Conservation (phyloP, 2,888 invertebrate genomes). For the Caenorhabditis uteleia region DNA sequence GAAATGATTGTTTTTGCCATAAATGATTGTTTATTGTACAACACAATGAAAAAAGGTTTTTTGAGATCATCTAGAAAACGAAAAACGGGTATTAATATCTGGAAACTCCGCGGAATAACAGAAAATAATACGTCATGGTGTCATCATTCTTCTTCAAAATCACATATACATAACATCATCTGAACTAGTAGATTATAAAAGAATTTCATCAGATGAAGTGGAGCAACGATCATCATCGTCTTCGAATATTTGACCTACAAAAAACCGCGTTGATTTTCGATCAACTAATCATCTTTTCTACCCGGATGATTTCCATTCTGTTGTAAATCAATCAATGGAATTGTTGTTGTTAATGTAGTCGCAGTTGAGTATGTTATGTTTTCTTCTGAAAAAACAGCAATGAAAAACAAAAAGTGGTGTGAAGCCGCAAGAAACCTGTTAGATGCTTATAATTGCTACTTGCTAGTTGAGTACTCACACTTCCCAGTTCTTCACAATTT, state of each 20-base stretch:
- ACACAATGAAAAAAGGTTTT: too few species aligned
- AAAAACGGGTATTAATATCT: too few species aligned
- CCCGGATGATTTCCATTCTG: constrained; percentile 44
- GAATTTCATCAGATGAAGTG: constrained; percentile 51
- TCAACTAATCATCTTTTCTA: constrained; percentile 5
- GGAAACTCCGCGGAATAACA: too few species aligned
- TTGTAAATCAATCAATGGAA: constrained; percentile 56
- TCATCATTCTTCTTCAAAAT: too few species aligned
- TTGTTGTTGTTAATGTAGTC: constrained; percentile 54
- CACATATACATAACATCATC: too few species aligned
- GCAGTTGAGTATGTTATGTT: constrained; percentile 48
- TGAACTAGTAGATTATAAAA: too few species aligned
- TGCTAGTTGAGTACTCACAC: constrained; percentile 23
- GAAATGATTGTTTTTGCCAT: too few species aligned
- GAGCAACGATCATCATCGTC: constrained; percentile 38
- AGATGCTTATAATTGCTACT: constrained; percentile 13
- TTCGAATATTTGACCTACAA: constrained; percentile 47
- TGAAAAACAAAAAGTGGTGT: not conserved
- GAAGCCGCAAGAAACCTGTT: constrained; percentile 13
- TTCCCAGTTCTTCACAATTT: constrained; percentile 13
- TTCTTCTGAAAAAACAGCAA: constrained; percentile 30
- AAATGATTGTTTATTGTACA: too few species aligned
- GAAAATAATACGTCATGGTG: too few species aligned
- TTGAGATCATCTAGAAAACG: too few species aligned
- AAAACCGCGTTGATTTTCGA: not conserved